Conservation (phyloP, 2,113 vertebrate species). For the Oplegnathus fasciatus region DNA sequence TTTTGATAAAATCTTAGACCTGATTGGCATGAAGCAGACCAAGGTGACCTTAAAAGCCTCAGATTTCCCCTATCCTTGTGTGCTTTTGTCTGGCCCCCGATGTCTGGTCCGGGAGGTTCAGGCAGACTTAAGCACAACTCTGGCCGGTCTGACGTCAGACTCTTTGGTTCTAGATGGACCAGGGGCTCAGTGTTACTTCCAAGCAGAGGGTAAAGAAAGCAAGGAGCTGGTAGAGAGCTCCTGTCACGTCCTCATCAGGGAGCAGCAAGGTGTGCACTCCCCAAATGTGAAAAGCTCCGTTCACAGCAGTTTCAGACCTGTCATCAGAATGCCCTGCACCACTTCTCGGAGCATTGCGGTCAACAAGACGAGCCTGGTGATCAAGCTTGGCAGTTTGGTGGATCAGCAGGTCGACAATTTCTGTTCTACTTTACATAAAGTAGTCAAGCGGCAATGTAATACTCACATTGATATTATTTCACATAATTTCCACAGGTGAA, state of each 20-base stretch:
- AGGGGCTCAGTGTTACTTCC: slow-evolving; percentile 67
- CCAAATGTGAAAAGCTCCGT: background rate
- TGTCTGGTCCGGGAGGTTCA: slow-evolving; percentile 36
- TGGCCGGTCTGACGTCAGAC: slow-evolving; percentile 47
- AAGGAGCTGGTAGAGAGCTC: slow-evolving; percentile 60
- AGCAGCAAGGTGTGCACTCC: background rate
- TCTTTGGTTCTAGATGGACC: slow-evolving; percentile 60
- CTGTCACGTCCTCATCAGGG: slow-evolving; percentile 57
- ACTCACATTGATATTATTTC: background rate
- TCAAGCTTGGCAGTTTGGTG: slow-evolving; percentile 69
- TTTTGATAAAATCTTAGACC: slow-evolving; percentile 55
- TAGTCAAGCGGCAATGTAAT: background rate
- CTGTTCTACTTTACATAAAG: background rate
- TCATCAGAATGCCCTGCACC: background rate
- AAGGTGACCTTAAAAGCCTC: slow-evolving; percentile 44
- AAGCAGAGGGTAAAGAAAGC: slow-evolving; percentile 45
- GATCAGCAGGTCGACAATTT: slow-evolving; percentile 69
- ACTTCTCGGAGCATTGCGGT: fast-evolving
- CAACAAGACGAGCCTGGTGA: slow-evolving; percentile 54
- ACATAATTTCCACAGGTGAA: slow-evolving; percentile 67
- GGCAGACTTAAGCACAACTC: background rate
- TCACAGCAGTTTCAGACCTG: background rate
- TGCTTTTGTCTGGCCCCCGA: slow-evolving; percentile 70
- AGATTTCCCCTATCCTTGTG: slow-evolving; percentile 33
- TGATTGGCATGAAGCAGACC: slow-evolving; percentile 47